Conservation (phyloP, 2,888 invertebrate genomes). For the Acronicta leporina region DNA sequence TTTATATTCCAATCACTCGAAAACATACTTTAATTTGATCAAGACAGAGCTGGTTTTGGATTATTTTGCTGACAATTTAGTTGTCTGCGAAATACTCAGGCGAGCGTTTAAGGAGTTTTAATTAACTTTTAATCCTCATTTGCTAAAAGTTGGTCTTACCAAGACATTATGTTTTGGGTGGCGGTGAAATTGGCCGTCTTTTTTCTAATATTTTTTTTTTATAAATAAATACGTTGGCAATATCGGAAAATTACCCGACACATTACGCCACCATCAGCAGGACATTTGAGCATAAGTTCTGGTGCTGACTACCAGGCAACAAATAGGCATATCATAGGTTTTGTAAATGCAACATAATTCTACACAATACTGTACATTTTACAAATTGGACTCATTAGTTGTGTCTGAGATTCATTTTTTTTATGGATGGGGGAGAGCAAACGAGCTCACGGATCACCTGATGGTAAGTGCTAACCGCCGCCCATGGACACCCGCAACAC, state of each 20-base stretch:
- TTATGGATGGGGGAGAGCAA: no score
- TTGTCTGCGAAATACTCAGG: constrained; percentile 17
- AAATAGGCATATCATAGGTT: no score
- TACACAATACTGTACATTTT: no score
- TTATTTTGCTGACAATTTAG: constrained; percentile 13
- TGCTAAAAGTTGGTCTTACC: constrained; percentile 22
- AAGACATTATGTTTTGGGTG: constrained; percentile 26
- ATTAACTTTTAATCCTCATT: constrained; percentile 55
- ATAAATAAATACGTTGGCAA: constrained; percentile 9
- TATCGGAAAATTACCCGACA: constrained; percentile 10
- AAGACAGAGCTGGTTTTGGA: background rate
- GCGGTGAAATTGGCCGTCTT: constrained; percentile 9
- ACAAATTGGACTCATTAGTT: no score
- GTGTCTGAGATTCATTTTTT: no score
- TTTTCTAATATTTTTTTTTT: background rate
- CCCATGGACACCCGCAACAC: no score
- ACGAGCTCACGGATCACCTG: no score
- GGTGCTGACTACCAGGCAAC: no score
- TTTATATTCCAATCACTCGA: background rate
- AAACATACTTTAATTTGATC: background rate
- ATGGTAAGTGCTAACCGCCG: no score
- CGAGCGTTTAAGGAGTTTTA: constrained; percentile 45
- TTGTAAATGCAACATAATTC: no score
- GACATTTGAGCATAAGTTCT: no score
- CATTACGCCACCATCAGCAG: no score